A percentile compares a stretch with the other conserved stretches of the same genome.
Conservation (phyloP, 2,888 invertebrate species). For the Latrodectus hesperus region DNA sequence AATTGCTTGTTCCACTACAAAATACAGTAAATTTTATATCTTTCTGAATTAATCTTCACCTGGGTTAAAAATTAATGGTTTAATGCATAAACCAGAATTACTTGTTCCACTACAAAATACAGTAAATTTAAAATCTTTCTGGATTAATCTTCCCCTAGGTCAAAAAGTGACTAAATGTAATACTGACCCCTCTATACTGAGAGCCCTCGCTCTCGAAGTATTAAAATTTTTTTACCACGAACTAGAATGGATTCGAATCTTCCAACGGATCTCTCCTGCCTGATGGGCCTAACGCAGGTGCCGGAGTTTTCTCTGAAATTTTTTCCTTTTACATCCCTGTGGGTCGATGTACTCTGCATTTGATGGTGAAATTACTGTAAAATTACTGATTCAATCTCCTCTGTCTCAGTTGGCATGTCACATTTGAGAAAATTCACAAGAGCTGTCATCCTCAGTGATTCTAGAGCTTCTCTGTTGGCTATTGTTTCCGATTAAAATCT, state of each 20-base stretch:
- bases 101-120: too few species aligned
- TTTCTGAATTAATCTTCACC: conserved; percentile 6
- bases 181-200: background rate
- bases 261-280: background rate
- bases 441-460: conserved; percentile 15
- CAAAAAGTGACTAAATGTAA: background rate
- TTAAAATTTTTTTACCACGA: background rate
- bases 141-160: background rate
- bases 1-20: too few species aligned
- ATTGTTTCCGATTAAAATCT: conserved; percentile 9
- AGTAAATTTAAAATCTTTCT: conserved; percentile 3
- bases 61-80: background rate
- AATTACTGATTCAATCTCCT: conserved; percentile 9
- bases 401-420: conserved; percentile 6
- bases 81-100: too few species aligned
- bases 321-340: conserved; percentile 11
- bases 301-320: conserved; percentile 5
- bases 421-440: conserved; percentile 16
- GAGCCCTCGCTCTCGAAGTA: conserved; percentile 8
- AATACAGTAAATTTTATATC: background rate
- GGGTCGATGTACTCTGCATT: background rate
- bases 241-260: background rate
- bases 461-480: conserved; percentile 6
- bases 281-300: background rate
- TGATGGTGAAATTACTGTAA: conserved; percentile 1